Evolutionary conservation across 2,888 invertebrate genomes (phyloP), one percentile per base, ranked within the genome.

Genomic region (Auanema freiburgensis): DNA sequence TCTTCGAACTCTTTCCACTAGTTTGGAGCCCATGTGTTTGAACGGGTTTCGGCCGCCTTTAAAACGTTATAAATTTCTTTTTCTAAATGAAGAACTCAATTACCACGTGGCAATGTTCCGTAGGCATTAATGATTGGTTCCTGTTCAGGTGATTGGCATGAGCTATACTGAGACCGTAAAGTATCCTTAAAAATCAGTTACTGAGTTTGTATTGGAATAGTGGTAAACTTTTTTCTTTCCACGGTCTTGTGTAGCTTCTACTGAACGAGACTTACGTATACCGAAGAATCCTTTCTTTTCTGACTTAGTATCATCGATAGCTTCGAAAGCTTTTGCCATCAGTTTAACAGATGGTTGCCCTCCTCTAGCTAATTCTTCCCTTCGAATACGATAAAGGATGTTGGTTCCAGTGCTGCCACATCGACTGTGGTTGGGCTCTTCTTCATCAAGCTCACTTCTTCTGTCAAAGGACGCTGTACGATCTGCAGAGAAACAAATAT

Each of bases 341-440:
- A 77, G 42, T 58, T 71, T 70, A n/a, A 82, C 82, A 0, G 82
- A 79, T 1, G 82, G 82, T 16, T 77, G 70, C 23, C 77, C 78
- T 12, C 82, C 82, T 43, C 79, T 69, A 21, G 82, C 78, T 54
- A 83, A 59, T 59, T 82, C 82, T 63, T 82, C 81, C 11, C 82
- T 63, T 33, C 82, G 69, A 14, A 82, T 80, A 63, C 77, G 71
- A 65, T 80, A 82, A 43, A 82, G 67, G 51, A 82, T 79, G 55
- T 83, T 82, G 12, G 82, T 79, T n/a, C 51, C 64, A 16, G 59
- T 50, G 33, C 59, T 59, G 16, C 59, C 59, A 14, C 43, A 41
- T 23, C 64, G 33, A 4, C 58, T 53, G 41, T 63, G 63, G 18
- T 51, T 57, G 3, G 59, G 33, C 21, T 46, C 55, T 23, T 60